Evolutionary conservation across 2,888 invertebrate genomes (phyloP).

Genomic region (Netelia inedita): DNA sequence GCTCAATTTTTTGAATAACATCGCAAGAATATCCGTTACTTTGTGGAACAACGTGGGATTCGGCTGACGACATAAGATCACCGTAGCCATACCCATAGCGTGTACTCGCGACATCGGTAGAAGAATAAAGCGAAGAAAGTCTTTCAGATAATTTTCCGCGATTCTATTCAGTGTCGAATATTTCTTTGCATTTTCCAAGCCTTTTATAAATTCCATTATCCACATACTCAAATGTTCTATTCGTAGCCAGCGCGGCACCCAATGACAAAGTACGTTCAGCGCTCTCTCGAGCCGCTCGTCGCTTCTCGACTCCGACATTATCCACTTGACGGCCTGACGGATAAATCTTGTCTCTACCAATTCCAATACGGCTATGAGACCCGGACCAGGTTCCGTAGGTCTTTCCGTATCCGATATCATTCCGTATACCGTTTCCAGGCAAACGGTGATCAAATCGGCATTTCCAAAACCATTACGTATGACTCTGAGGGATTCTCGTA

Average conservation of each 20-base stretch:
- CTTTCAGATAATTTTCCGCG: conserved; percentile 87
- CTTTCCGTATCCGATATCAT: conserved; percentile 88
- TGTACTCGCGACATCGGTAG: conserved; percentile 87
- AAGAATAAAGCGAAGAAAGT: conserved; percentile 87
- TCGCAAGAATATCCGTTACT: conserved; percentile 84
- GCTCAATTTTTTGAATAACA: conserved; percentile 78
- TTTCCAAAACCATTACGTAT: conserved; percentile 70
- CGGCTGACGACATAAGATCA: conserved; percentile 88
- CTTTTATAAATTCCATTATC: conserved; percentile 89
- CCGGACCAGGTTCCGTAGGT: conserved; percentile 86
- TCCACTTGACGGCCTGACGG: conserved; percentile 85
- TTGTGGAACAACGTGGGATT: conserved; percentile 88
- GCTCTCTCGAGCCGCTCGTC: conserved; percentile 88
- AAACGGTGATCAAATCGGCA: conserved; percentile 86
- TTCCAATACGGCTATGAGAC: conserved; percentile 88
- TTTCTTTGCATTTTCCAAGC: conserved; percentile 86
- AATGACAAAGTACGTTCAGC: conserved; percentile 89
- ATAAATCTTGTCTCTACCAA: conserved; percentile 85
- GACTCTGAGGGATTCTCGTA: conserved; percentile 72
- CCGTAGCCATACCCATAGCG: conserved; percentile 88
- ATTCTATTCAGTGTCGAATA: conserved; percentile 88
- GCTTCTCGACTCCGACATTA: conserved; percentile 83
- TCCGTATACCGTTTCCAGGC: conserved; percentile 87
- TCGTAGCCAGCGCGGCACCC: conserved; percentile 89
- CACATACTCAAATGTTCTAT: conserved; percentile 89